Evolutionary conservation across 2,113 vertebrate species (phyloP).

Genomic region (Leucopsar rothschildi): DNA sequence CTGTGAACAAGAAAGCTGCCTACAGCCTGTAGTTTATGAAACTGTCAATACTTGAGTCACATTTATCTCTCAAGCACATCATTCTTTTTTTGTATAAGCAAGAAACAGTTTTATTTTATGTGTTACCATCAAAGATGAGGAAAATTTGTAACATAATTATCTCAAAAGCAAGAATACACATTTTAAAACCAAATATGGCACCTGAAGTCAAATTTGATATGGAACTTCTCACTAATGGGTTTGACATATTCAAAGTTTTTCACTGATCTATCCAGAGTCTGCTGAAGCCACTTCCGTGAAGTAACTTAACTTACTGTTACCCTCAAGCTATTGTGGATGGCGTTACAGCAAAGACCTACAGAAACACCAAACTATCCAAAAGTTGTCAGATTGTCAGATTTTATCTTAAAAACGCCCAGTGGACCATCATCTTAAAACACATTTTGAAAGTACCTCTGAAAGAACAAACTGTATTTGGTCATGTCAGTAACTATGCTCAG

Average conservation of each 20-base stretch:
- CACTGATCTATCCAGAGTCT: not conserved
- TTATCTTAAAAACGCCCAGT: not conserved
- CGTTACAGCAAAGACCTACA: not conserved
- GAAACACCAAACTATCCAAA: not conserved
- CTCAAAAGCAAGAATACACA: not conserved
- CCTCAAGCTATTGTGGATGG: accelerated
- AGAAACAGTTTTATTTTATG: not conserved
- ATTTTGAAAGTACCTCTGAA: not conserved
- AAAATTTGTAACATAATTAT: not conserved
- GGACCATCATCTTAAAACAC: not conserved
- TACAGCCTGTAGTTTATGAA: not conserved
- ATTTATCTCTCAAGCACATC: not conserved
- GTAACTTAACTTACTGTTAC: not conserved
- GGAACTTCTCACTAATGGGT: not conserved
- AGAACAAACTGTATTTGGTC: not conserved
- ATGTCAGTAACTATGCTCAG: not conserved
- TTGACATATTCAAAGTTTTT: not conserved
- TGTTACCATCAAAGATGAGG: not conserved
- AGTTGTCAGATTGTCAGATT: not conserved
- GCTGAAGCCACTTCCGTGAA: not conserved
- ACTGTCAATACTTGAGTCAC: not conserved
- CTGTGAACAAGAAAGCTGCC: not conserved
- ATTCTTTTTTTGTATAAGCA: not conserved
- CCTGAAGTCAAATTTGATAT: not conserved
- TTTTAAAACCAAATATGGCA: not conserved